Conservation (phyloP, 2,113 vertebrate genomes). For the Ornithorhynchus anatinus region DNA sequence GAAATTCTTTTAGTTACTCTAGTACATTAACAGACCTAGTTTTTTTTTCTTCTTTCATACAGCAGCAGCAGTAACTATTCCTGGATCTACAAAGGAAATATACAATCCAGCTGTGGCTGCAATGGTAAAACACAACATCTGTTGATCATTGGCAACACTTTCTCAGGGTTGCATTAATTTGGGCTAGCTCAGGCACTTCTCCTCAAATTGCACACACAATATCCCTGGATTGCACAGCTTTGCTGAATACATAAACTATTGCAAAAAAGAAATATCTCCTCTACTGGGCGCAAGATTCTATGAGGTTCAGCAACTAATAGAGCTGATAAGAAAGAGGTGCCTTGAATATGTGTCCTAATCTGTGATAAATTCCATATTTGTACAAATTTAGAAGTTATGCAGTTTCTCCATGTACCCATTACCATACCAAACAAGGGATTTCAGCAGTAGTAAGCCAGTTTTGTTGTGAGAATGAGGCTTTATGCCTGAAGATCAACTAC, state of each 20-base stretch:
- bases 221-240: neutral
- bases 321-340: slow-evolving; percentile 7
- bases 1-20: slow-evolving; percentile 32
- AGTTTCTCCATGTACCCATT: too few species aligned
- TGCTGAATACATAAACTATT: slow-evolving; percentile 51
- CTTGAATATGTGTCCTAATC: neutral
- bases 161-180: slow-evolving; percentile 18
- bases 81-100: slow-evolving; percentile 64
- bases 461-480: too few species aligned
- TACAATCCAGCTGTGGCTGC: slow-evolving; percentile 57
- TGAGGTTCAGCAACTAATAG: slow-evolving; percentile 22
- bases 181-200: neutral
- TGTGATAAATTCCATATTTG: neutral
- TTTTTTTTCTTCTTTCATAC: slow-evolving; percentile 46
- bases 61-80: slow-evolving; percentile 51
- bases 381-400: neutral
- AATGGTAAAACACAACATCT: slow-evolving; percentile 65
- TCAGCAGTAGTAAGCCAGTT: too few species aligned
- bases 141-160: slow-evolving; percentile 50
- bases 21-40: slow-evolving; percentile 27
- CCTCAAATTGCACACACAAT: slow-evolving; percentile 25
- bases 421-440: too few species aligned
- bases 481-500: too few species aligned
- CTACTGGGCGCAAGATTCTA: slow-evolving; percentile 46
- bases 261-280: slow-evolving; percentile 25